These are phyloP conservation scores for Pycnonotus jocosus DNA, from an alignment of 2,113 vertebrate genomes.

Conservation along the genomic window DNA sequence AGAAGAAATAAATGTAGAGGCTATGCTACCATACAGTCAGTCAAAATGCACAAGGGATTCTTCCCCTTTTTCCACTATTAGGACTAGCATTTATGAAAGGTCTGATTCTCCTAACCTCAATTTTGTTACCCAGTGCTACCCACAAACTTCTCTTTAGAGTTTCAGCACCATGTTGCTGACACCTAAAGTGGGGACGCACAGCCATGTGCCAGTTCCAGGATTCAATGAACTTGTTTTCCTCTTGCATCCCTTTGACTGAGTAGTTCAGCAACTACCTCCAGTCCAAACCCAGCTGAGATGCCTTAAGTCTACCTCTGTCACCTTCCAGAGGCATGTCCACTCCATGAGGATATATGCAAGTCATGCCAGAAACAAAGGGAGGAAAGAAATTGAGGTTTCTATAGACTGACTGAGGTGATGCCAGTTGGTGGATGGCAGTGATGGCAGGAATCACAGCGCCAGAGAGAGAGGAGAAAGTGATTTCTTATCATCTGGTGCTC, in stretches of 20 bases:
- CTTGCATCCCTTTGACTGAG: neutral
- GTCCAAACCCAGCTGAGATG: neutral
- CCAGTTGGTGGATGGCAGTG: accelerated
- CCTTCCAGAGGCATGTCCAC: neutral
- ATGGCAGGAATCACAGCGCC: neutral
- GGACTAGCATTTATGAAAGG: neutral
- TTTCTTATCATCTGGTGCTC: neutral
- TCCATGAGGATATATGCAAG: neutral
- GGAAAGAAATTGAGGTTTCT: neutral
- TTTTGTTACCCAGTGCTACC: neutral
- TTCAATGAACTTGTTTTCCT: neutral
- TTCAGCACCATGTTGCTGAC: neutral
- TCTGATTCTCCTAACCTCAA: neutral
- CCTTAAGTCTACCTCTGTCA: neutral
- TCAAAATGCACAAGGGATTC: neutral
- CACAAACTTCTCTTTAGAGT: neutral
- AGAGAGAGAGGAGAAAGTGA: neutral
- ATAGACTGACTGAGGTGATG: neutral
- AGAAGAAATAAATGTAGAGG: neutral
- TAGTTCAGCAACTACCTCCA: neutral
- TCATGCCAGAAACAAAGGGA: accelerated
- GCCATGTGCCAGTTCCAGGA: neutral
- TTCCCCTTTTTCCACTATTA: neutral
- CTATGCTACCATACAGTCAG: neutral
- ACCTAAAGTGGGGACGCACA: neutral